These are phyloP conservation scores for Papilio protenor DNA, from an alignment of 2,888 invertebrate species.

Conservation along the genomic window DNA sequence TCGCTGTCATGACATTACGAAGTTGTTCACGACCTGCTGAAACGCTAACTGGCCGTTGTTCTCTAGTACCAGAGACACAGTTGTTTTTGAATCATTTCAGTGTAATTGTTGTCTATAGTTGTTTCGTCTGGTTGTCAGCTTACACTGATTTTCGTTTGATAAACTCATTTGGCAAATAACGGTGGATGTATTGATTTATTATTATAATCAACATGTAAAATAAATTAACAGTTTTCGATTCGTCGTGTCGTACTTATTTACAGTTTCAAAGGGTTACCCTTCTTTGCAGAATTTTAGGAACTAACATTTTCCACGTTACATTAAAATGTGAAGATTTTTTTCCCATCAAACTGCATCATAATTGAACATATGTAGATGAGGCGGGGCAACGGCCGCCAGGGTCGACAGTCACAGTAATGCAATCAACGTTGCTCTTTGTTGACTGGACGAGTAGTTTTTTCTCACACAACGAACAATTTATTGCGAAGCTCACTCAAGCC, in stretches of 20 bases:
- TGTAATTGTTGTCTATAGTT: neutral
- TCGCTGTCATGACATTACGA: constrained; percentile 14
- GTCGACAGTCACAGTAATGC: constrained; percentile 24
- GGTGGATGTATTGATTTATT: neutral
- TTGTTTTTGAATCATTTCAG: constrained; percentile 1
- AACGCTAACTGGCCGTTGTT: constrained; percentile 19
- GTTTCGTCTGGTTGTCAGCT: neutral
- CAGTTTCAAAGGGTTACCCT: no score
- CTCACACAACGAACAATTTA: constrained; percentile 13
- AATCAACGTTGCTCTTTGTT: constrained; percentile 11
- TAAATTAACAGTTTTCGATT: neutral
- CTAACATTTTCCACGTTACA: neutral
- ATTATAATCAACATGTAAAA: no score
- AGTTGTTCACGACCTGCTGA: constrained; percentile 3
- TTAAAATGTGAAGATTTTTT: neutral
- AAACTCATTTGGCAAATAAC: neutral
- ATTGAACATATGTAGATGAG: constrained; percentile 5
- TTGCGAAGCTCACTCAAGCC: constrained; percentile 17
- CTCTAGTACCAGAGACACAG: neutral
- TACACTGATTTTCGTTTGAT: neutral
- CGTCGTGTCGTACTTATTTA: neutral
- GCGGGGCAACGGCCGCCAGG: constrained; percentile 10
- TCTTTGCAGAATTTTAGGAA: neutral
- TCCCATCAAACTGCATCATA: constrained; percentile 6
- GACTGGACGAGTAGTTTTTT: constrained; percentile 3